Percentiles rank a stretch among this genome's conserved stretches.
Evolutionary conservation across 2,888 invertebrate genomes (phyloP).

Genomic region (Orchestes rusci): DNA sequence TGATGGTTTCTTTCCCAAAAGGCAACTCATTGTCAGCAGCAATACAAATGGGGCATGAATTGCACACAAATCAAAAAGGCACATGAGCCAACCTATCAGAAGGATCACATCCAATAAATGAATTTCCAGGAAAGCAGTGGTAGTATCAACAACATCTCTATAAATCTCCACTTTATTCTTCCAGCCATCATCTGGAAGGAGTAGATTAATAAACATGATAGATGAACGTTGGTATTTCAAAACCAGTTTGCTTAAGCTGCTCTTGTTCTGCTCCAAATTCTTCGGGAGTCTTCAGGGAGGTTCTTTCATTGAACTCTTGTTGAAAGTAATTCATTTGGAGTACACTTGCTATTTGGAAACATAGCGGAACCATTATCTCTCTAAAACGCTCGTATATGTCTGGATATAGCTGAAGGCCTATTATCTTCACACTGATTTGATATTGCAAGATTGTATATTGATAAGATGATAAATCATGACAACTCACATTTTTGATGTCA

Average conservation of each 20-base stretch:
- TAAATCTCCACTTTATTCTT: too few species aligned
- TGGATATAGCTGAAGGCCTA: background rate
- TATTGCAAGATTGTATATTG: too few species aligned
- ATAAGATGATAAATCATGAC: too few species aligned
- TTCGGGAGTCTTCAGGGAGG: conserved; percentile 4
- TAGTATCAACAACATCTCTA: background rate
- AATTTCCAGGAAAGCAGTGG: conserved; percentile 7
- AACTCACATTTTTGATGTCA: too few species aligned
- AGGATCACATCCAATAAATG: conserved; percentile 12
- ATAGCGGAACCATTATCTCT: conserved; percentile 5
- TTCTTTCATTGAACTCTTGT: conserved; percentile 10
- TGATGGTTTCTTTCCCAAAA: conserved; percentile 2
- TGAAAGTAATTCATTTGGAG: conserved; percentile 17
- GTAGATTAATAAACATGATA: too few species aligned
- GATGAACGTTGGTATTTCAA: too few species aligned
- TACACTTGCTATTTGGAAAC: conserved; percentile 18
- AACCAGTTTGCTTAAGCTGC: too few species aligned
- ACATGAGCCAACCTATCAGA: conserved; percentile 16
- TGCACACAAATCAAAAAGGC: conserved; percentile 14
- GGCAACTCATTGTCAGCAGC: conserved; percentile 3
- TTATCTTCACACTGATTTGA: too few species aligned
- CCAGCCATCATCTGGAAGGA: too few species aligned
- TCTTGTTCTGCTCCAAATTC: too few species aligned
- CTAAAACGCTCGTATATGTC: conserved; percentile 1
- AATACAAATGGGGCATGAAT: conserved; percentile 9